Conservation (phyloP, 2,797 vertebrate species). For the Sebastes alutus region DNA sequence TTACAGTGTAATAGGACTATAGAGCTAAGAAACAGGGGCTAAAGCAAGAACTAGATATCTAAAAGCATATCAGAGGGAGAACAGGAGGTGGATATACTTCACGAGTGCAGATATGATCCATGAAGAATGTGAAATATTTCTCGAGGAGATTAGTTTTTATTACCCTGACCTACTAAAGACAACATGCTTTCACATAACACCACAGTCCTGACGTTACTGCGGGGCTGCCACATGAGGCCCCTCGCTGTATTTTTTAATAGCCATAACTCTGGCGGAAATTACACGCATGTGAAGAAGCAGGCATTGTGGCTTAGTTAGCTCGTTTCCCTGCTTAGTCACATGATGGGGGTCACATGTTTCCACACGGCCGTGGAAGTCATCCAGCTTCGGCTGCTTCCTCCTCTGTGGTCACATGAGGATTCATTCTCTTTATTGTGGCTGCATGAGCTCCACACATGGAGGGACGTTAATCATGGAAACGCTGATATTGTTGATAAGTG, state of each 20-base stretch:
- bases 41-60: neutral
- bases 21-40: neutral
- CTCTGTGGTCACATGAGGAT: slow-evolving; percentile 71
- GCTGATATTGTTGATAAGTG: neutral
- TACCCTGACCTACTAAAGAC: slow-evolving; percentile 36
- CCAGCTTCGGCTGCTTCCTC: slow-evolving; percentile 67
- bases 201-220: neutral
- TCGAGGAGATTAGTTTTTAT: slow-evolving; percentile 22
- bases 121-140: slow-evolving; percentile 21
- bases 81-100: neutral
- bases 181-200: slow-evolving; percentile 9
- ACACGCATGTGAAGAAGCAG: slow-evolving; percentile 49
- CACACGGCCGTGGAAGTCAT: slow-evolving; percentile 49
- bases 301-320: slow-evolving; percentile 35
- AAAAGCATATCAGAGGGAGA: neutral
- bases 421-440: slow-evolving; percentile 60
- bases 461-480: slow-evolving; percentile 54
- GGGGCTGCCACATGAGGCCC: slow-evolving; percentile 12
- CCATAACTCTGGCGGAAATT: slow-evolving; percentile 21
- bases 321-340: slow-evolving; percentile 60
- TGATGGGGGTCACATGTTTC: slow-evolving; percentile 71
- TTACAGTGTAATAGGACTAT: neutral
- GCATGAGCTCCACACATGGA: slow-evolving; percentile 9
- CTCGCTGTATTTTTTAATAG: slow-evolving; percentile 16
- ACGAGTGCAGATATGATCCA: slow-evolving; percentile 3